Evolutionary conservation across 2,888 invertebrate species (phyloP), one percentile per base, ranked within the genome.

Genomic region (Temnothorax rugatulus): DNA sequence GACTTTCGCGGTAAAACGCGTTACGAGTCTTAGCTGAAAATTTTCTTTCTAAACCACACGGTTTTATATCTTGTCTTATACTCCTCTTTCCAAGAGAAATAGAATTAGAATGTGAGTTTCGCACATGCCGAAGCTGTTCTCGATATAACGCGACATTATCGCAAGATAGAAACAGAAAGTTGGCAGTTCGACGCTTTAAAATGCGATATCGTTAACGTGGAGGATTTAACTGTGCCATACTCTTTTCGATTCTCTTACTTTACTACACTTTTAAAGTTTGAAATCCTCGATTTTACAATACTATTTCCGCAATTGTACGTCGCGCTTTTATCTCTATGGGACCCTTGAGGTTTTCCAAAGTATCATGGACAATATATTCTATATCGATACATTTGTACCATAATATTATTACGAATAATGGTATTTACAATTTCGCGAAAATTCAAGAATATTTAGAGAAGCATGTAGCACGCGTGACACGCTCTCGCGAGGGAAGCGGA

Each of bases 171-270:
- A 57, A 25, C 44, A 41, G 81, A 64, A 83, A 44, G 74, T 21
- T 59, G 54, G 59, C 76, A 52, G 61, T 90, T 83, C 54, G 74
- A 86, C 34, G 66, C 81, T 73, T 73, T 85, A 81, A 87, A 86
- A 85, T 38, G 83, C 34, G 73, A 85, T 84, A 85, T 85, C 86
- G 87, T 88, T 88, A 85, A 84, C 68, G 73, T 47, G 34, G 13
- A 18, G 52, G 29, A 57, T 75, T 25, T 59, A 61, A 61, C 34
- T 25, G 9, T 13, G 47, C 15, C 38, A 25, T 57, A 38, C 9
- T 44, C 34, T 44, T 3, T 11, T 44, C 47, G 47, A 21, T 13
- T 71, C 34, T 34, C 21, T 81, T 69, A 11, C 59, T 75, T 75
- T 54, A 79, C 13, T 59, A 54, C 29, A 18, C 34, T 38, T 71